Base-by-base conservation (phyloP, 2,888 invertebrate species). In the Eueremaeus valkanovi region DNA sequence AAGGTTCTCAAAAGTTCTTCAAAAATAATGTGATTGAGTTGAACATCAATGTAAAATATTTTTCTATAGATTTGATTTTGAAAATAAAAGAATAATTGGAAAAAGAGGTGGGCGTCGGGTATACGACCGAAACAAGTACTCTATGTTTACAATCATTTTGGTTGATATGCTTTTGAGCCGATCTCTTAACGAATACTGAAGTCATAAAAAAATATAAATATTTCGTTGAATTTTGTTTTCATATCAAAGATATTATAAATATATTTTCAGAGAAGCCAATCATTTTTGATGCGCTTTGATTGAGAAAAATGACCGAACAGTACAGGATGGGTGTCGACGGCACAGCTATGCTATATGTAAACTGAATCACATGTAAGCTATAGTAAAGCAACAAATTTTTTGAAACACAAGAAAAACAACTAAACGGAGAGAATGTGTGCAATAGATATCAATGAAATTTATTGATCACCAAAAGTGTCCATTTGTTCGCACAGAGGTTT, bases 241-340 rank as follows among this genome's bases (percentile, higher is more conserved):
- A 16, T 61, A 61, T 31, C 61, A 24, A 31, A 9, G 16, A 3
- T 49, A 55, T 24, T 55, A 55, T 24, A 55, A 3, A 3, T 36
- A 16, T 63, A n/a, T 33, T 3, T 18, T 2, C 3, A 21, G 21
- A 36, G 36, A 66, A 36, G 9, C n/a, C 33, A 66, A 40, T 40
- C 33, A 66, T 36, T 6, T 66, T 66, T 66, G 61, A 61, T 61
- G 61, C 24, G 68, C 40, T 68, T 40, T 68, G 68, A 68, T 70
- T 45, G 70, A 70, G 70, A 70, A 70, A 70, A 70, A 70, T 70
- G 70, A 70, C 27, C 21, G 45, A 70, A 45, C 45, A 45, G 29
- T 24, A 45, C 70, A 70, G 70, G 70, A 70, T 70, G 70, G 70
- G 70, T 70, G 70, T 70, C 18, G 70, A 70, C 70, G 45, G 70